Percentiles rank a stretch among this genome's conserved stretches.
Conservation (phyloP, 2,797 vertebrate genomes). For the Alfaro cultratus region DNA sequence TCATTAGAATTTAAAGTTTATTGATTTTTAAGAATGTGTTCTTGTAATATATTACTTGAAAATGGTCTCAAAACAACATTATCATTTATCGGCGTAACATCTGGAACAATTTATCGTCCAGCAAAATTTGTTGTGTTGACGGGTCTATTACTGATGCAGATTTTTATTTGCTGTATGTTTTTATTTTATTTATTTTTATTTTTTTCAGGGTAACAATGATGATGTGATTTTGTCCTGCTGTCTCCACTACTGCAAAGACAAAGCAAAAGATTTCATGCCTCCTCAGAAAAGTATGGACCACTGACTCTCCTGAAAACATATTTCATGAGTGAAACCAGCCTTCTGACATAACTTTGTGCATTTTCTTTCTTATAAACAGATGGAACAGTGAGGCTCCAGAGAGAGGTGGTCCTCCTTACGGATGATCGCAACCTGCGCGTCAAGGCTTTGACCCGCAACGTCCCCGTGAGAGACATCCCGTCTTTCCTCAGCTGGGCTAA, state of each 20-base stretch:
- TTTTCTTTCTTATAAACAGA: slow-evolving; percentile 59
- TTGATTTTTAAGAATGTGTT: too few species aligned
- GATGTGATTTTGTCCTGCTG: slow-evolving; percentile 97
- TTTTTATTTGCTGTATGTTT: background rate
- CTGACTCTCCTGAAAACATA: background rate
- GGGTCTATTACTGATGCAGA: background rate
- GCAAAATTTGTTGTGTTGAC: too few species aligned
- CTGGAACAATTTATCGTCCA: too few species aligned
- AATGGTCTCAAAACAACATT: too few species aligned
- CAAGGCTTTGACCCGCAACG: slow-evolving; percentile 96
- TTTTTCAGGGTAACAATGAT: slow-evolving; percentile 93
- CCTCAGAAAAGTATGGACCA: slow-evolving; percentile 86
- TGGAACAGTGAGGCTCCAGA: slow-evolving; percentile 90
- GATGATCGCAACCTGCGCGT: slow-evolving; percentile 97
- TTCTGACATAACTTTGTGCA: background rate
- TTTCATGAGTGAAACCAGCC: background rate
- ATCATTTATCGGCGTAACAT: too few species aligned
- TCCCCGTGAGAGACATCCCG: slow-evolving; percentile 96
- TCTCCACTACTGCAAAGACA: slow-evolving; percentile 98
- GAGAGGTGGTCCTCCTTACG: slow-evolving; percentile 96
- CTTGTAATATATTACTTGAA: too few species aligned
- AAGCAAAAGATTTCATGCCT: slow-evolving; percentile 96
- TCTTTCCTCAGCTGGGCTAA: slow-evolving; percentile 91
- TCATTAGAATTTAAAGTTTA: too few species aligned
- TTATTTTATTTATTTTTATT: too few species aligned